These are phyloP conservation scores for Hemiprocne comata DNA, from an alignment of 2,113 vertebrate genomes.

Conservation along the genomic window DNA sequence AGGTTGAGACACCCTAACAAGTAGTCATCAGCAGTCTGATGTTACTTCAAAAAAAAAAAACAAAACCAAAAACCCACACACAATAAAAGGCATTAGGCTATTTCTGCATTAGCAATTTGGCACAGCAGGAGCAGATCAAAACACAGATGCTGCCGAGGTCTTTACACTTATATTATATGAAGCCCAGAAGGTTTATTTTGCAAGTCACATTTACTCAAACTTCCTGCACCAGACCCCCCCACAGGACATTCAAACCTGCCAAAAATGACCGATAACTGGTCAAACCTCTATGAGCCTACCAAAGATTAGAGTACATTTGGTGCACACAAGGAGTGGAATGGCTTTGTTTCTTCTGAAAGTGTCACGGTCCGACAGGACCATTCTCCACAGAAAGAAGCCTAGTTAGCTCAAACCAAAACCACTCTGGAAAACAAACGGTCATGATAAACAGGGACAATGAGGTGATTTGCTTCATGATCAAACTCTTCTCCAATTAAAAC, in stretches of 20 bases:
- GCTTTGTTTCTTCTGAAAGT: background rate
- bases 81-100: background rate
- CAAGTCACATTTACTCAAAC: background rate
- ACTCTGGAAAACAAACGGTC: background rate
- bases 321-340: rapidly evolving
- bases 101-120: background rate
- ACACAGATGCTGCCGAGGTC: background rate
- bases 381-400: too few relatives aligned
- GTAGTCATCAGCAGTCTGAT: background rate
- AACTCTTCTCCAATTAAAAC: background rate
- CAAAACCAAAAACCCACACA: background rate
- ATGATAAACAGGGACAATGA: background rate
- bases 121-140: background rate
- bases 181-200: background rate
- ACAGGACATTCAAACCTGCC: background rate
- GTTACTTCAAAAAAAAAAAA: background rate
- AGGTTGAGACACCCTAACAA: background rate
- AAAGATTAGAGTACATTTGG: background rate
- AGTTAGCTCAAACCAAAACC: background rate
- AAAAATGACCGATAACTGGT: background rate
- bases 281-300: background rate
- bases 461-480: background rate
- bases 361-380: too few relatives aligned
- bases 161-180: background rate
- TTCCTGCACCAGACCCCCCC: background rate